Percentiles rank a stretch among this genome's conserved stretches.
These are phyloP conservation scores for Caenorhabditis briggsae DNA, from an alignment of 1,140 invertebrate genomes.

Conservation along the genomic window DNA sequence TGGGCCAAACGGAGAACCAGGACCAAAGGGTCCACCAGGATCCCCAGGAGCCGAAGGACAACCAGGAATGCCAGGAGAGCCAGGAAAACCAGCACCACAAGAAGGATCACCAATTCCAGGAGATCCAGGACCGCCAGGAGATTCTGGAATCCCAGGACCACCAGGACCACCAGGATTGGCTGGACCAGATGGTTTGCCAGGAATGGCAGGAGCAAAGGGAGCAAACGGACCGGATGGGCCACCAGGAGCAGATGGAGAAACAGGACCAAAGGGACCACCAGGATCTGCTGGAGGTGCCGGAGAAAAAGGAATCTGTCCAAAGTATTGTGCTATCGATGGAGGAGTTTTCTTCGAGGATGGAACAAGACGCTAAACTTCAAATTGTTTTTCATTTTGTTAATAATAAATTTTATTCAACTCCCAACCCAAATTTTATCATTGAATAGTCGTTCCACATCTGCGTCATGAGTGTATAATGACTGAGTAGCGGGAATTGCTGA, in stretches of 20 bases:
- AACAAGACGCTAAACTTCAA: not conserved
- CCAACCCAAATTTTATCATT: no score
- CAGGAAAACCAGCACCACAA: conserved; percentile 47
- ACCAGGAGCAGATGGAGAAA: conserved; percentile 36
- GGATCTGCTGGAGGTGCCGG: conserved; percentile 37
- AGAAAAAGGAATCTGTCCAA: conserved; percentile 55
- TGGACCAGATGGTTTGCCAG: conserved; percentile 41
- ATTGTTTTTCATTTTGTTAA: not conserved
- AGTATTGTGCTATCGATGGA: conserved; percentile 55
- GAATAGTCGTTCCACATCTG: not conserved
- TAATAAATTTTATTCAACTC: not conserved
- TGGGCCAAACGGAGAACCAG: conserved; percentile 45
- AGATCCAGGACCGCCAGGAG: conserved; percentile 50
- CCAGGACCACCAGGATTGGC: conserved; percentile 40
- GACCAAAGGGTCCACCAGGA: conserved; percentile 50
- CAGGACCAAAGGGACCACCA: conserved; percentile 46
- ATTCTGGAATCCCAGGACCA: conserved; percentile 52
- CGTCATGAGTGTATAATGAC: conserved; percentile 39
- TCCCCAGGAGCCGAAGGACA: conserved; percentile 38
- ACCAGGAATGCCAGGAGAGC: conserved; percentile 47
- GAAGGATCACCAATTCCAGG: conserved; percentile 42
- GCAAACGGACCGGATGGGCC: conserved; percentile 36
- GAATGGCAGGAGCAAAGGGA: conserved; percentile 42
- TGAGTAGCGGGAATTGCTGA: not conserved
- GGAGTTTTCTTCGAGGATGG: conserved; percentile 58